Conservation (phyloP, 1,140 invertebrate species). For the Cotesia vestalis region DNA sequence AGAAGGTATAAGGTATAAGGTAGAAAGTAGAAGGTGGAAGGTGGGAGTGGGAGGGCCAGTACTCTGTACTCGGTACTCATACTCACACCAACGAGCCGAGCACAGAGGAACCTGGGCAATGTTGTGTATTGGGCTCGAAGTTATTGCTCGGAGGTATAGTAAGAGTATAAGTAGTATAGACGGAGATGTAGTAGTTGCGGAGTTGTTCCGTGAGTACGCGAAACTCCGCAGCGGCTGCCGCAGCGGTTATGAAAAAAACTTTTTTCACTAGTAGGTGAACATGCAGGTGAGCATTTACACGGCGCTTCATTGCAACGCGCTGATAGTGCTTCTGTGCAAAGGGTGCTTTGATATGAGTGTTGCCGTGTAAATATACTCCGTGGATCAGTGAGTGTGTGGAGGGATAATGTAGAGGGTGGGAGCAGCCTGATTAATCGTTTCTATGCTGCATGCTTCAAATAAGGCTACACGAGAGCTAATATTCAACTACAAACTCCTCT, state of each 20-base stretch:
- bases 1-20: background rate
- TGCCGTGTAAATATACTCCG: no score
- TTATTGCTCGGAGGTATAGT: no score
- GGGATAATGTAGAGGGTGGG: background rate
- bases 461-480: slow-evolving; percentile 6
- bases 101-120: no score
- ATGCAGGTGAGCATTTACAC: background rate
- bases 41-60: background rate
- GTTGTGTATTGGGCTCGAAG: background rate
- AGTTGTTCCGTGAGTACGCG: slow-evolving; percentile 27
- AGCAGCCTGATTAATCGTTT: slow-evolving; percentile 14
- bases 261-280: slow-evolving; percentile 7
- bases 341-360: no score
- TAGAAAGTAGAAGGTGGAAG: background rate
- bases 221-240: slow-evolving; percentile 38
- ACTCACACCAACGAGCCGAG: background rate
- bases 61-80: background rate
- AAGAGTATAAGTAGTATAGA: no score
- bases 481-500: background rate
- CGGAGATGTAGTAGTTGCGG: background rate
- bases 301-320: background rate
- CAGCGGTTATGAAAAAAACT: slow-evolving; percentile 35
- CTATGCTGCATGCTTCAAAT: slow-evolving; percentile 25
- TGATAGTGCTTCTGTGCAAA: background rate
- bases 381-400: background rate